Conservation (phyloP, 2,797 vertebrate species). For the Eleutherodactylus coqui region DNA sequence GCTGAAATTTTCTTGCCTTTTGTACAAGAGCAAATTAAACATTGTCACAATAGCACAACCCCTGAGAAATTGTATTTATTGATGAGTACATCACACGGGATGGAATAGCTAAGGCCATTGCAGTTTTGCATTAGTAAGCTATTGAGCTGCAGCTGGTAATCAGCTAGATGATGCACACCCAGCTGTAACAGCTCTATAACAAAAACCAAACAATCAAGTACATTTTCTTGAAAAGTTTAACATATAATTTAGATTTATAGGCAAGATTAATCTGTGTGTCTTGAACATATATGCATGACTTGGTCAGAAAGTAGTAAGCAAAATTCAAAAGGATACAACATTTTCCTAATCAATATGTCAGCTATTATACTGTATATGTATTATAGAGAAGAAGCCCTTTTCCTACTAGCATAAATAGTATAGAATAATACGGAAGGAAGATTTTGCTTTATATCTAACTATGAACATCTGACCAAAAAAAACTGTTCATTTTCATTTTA, state of each 20-base stretch:
- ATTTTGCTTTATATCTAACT: background rate
- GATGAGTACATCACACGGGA: conserved; percentile 38
- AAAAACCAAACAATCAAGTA: conserved; percentile 48
- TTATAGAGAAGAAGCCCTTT: background rate
- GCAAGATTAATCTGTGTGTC: conserved; percentile 21
- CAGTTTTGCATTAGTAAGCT: conserved; percentile 54
- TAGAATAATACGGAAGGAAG: background rate
- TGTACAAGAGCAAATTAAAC: conserved; percentile 39
- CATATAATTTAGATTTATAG: conserved; percentile 38
- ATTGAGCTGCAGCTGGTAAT: conserved; percentile 59
- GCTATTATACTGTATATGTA: background rate
- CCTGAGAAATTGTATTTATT: conserved; percentile 53
- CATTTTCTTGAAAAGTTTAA: conserved; percentile 46
- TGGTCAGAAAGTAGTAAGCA: background rate
- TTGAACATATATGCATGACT: conserved; percentile 6
- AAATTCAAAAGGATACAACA: background rate
- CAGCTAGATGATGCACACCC: conserved; percentile 48
- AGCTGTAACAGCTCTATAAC: conserved; percentile 48
- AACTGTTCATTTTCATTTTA: background rate
- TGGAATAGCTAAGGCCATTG: conserved; percentile 38
- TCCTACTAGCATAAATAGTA: background rate
- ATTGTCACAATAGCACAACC: conserved; percentile 41
- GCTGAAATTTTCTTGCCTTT: conserved; percentile 36
- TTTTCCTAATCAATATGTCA: background rate
- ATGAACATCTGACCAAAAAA: background rate